Evolutionary conservation across 2,888 invertebrate genomes (phyloP), one percentile per base, ranked within the genome.

Genomic region (Holacanthella duospinosa): DNA sequence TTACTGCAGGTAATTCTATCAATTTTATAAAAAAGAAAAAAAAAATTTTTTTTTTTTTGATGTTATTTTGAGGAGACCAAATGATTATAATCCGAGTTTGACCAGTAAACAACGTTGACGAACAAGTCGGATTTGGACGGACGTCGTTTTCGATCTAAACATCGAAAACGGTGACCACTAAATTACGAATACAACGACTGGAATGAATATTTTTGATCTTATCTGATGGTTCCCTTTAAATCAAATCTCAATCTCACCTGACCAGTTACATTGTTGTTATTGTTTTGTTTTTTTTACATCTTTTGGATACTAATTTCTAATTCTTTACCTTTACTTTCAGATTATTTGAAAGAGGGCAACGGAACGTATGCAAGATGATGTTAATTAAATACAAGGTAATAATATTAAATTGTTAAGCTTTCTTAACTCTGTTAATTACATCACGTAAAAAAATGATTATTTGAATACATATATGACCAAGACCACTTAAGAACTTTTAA

Each of bases 151-250:
- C 6, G 48, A 21, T 48, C 48, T n/a, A 21, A 4, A 9, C n/a
- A n/a, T n/a, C n/a, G n/a, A n/a, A n/a, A n/a, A n/a, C n/a, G 48
- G 48, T 48, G 48, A 48, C 48, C 48, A 21, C 48, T 21, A 4
- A 4, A 4, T 21, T n/a, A n/a, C n/a, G 6, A 4, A 48, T 21
- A 21, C 12, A 9, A 21, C n/a, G 48, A 16, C 48, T 48, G 12
- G 48, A 21, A 48, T 48, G 48, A 48, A 9, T 48, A 36, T n/a
- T 48, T 48, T 48, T 48, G 48, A 48, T 48, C 48, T 48, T 48
- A 48, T 48, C 48, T 48, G 48, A 48, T 21, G 4, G 6, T 48
- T 12, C 9, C 6, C 6, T 36, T 36, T 16, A 36, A 36, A 36
- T 36, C 16, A 12, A 6, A 36, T 36, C 16, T 36, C 36, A 36